Conservation (phyloP, 1,140 invertebrate genomes). For the Coptotermes formosanus region DNA sequence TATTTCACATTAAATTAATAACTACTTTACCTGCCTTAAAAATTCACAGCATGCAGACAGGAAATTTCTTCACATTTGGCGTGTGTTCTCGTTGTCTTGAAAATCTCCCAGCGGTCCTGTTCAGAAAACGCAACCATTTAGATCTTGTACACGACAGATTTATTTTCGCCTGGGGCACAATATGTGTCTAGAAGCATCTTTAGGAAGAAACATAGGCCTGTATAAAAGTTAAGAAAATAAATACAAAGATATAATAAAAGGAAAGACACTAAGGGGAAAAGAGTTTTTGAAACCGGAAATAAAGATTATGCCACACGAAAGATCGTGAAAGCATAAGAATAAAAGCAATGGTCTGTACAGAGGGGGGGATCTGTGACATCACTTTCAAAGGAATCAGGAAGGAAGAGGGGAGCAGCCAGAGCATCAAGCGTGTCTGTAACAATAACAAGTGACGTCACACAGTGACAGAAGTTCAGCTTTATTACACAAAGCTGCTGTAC, state of each 20-base stretch:
- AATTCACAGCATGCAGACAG: not conserved
- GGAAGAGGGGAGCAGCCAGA: too few relatives aligned
- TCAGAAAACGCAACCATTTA: not conserved
- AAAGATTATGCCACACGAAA: not conserved
- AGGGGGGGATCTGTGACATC: not conserved
- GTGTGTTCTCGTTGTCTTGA: not conserved
- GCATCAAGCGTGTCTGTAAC: not conserved
- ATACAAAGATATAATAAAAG: slow-evolving; percentile 1
- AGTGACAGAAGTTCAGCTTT: not conserved
- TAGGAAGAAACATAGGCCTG: not conserved
- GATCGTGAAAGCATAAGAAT: not conserved
- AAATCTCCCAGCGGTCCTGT: not conserved
- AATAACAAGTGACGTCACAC: not conserved
- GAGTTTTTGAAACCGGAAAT: not conserved
- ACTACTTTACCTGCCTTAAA: too few relatives aligned
- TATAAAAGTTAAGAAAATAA: slow-evolving; percentile 8
- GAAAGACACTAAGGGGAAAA: not conserved
- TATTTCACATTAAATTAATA: too few relatives aligned
- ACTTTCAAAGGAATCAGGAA: not conserved
- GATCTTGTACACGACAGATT: not conserved
- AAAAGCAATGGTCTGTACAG: not conserved
- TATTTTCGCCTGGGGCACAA: not conserved
- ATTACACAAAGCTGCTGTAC: not conserved
- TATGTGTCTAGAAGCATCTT: not conserved
- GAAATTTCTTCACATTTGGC: not conserved